These are phyloP conservation scores for Philantomba maxwellii DNA, from an alignment of 2,113 vertebrate species.

Conservation along the genomic window DNA sequence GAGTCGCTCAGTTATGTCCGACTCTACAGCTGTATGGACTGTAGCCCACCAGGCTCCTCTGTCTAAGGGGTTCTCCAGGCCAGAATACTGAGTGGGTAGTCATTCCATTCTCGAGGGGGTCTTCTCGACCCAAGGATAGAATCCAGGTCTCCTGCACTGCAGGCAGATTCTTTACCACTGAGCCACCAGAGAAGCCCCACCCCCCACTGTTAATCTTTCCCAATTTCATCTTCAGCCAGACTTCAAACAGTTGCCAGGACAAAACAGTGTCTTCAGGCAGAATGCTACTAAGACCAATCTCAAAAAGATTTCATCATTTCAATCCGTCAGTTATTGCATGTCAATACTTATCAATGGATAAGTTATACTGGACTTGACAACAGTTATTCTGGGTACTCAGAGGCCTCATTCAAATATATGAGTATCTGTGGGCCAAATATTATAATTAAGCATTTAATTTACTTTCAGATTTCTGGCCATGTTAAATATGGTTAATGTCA, in stretches of 20 bases:
- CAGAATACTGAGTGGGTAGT: not conserved
- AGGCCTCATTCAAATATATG: not conserved
- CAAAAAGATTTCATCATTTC: not conserved
- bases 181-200: not conserved
- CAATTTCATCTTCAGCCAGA: not conserved
- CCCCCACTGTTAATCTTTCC: not conserved
- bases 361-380: not conserved
- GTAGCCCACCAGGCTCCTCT: not conserved
- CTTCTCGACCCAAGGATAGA: not conserved
- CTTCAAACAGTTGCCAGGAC: not conserved
- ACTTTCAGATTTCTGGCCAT: not conserved
- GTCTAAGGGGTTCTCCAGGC: not conserved
- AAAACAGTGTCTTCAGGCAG: not conserved
- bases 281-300: not conserved
- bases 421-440: not conserved
- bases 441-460: not conserved
- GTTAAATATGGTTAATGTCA: not conserved
- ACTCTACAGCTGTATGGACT: not conserved
- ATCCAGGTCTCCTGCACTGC: not conserved
- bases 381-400: not conserved
- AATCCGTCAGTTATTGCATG: not conserved
- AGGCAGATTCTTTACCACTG: not conserved
- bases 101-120: not conserved
- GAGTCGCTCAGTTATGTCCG: fast-evolving
- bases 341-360: not conserved